Evolutionary conservation across 1,140 invertebrate species (phyloP), one percentile per base, ranked within the genome.

Genomic region (Pseudomyrmex gracilis): DNA sequence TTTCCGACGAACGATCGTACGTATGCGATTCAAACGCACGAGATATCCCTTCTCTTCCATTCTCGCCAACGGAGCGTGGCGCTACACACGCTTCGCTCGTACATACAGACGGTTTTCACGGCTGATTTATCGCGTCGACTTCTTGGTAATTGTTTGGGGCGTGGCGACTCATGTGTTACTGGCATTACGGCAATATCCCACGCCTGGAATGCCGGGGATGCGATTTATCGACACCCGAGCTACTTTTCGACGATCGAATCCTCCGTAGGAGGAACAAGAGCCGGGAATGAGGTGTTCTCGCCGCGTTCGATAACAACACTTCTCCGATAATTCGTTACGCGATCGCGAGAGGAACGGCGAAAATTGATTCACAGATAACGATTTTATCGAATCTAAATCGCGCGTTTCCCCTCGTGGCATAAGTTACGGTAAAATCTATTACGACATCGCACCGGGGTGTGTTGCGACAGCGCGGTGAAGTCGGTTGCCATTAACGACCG

Each of bases 141-240:
- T 51, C 51, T 85, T 87, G 85, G 88, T 87, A 87, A 89, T 89
- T 89, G 87, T 89, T 83, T 85, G 85, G 85, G 88, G 88, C 88
- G 88, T 89, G 88, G 87, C 87, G 57, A 85, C 84, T 85, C 47
- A 68, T 74, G 71, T 82, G 87, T 85, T 89, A 86, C 61, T 55
- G 51, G 60, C 76, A 78, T 83, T 87, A 76, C 68, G 73, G 68
- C 84, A 61, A 88, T 86, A 87, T 89, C 88, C 88, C 88, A 89
- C 87, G 88, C 87, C 85, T 53, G 82, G 34, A 83, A 85, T 68
- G 58, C 55, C 60, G 58, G 34, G 74, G 34, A 34, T 34, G 34
- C 34, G 71, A 89, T 57, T 84, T 85, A 85, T 84, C 84, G 87
- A 88, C 83, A 80, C 73, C 20, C 1, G n/a, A 55, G 57, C 5